These are phyloP conservation scores for Heliocidaris erythrogramma DNA, from an alignment of 35 echinoderm and acorn worm genomes.

Conservation along the genomic window DNA sequence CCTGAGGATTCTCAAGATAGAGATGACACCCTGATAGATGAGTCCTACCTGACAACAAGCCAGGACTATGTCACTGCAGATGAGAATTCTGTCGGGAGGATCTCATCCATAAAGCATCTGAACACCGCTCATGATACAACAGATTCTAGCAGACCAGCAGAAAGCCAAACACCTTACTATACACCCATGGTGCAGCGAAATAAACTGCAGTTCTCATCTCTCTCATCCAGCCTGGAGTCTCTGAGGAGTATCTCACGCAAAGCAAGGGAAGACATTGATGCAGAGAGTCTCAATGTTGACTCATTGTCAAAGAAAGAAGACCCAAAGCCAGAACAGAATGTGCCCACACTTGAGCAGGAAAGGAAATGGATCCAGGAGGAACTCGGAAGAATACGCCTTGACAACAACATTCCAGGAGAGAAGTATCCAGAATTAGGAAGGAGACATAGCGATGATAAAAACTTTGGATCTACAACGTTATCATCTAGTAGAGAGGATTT, in stretches of 20 bases:
- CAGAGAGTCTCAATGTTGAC: background rate
- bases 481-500: conserved; percentile 27
- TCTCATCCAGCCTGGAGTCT: conserved; percentile 1
- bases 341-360: background rate
- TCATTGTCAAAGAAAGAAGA: background rate
- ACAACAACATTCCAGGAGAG: conserved; percentile 48
- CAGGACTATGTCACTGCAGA: conserved; percentile 31
- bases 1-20: background rate
- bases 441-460: background rate
- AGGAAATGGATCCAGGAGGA: conserved; percentile 40
- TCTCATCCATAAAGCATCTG: background rate
- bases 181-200: background rate
- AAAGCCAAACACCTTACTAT: background rate
- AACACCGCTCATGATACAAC: background rate
- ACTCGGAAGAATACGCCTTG: conserved; percentile 20
- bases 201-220: conserved; percentile 25
- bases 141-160: background rate
- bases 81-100: background rate
- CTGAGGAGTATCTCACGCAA: conserved; percentile 45
- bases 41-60: conserved; percentile 28
- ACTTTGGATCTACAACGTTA: background rate
- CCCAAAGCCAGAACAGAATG: background rate
- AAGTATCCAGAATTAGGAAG: conserved; percentile 3
- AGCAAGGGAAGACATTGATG: conserved; percentile 30
- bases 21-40: conserved; percentile 38